Evolutionary conservation across 2,888 invertebrate genomes (phyloP), one percentile per base, ranked within the genome.

Genomic region (Linnaemya tessellans): DNA sequence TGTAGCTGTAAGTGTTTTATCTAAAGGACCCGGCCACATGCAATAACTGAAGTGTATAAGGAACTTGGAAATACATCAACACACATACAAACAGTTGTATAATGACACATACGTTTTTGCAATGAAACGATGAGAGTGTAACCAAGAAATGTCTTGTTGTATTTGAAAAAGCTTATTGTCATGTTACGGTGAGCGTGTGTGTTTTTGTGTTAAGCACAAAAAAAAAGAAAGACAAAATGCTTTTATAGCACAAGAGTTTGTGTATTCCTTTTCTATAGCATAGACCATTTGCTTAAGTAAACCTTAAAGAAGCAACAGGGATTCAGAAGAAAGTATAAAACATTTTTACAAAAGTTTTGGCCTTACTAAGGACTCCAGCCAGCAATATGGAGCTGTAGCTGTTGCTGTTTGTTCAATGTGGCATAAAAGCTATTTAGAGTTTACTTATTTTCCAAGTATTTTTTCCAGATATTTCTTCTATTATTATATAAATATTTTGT

Each of bases 281-380:
- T 79, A 58, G 84, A 88, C 90, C 90, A 90, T 92, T 91, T 91
- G 90, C 90, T 92, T 90, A 91, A 90, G 88, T 90, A 90, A 90
- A 89, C 89, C 87, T 88, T 88, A 86, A 86, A 73, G 77, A 87
- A 88, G 87, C 88, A 88, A 87, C 88, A 88, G 88, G 88, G 86
- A 84, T 83, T 84, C 82, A 13, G 54, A 54, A 60, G 3, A 38
- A 41, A 13, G 11, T 1, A 13, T 41, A 2, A 30, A 54, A 70
- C 60, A 64, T 65, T 78, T 68, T 25, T 22, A 43, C n/a, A 67
- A 78, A 83, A 71, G 64, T 83, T 71, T 51, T 80, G 60, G 71
- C 64, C 65, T 65, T 49, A 35, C 38, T 70, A 70, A 75, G 54
- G 68, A 75, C 54, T 77, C 22, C 38, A 46, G 49, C 10, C 46